phyloP scores from a whole-genome alignment of 2,113 vertebrate genomes.

The Vulpes vulpes region DNA sequence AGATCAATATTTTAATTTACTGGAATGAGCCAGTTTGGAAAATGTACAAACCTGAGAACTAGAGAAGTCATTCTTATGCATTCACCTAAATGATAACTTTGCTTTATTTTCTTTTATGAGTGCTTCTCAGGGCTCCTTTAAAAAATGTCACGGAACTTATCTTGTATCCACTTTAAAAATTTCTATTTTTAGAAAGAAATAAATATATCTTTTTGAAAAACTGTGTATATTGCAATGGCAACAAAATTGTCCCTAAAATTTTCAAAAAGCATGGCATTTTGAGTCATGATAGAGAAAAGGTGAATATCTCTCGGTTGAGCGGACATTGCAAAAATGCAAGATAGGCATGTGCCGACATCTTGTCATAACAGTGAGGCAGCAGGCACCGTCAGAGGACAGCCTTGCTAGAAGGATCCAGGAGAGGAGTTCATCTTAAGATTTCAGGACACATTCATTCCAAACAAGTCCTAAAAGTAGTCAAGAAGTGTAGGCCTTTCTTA shows the following conservation, averaged over 20 bases:
- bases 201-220: background rate
- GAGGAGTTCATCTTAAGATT: background rate
- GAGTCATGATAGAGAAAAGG: background rate
- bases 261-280: background rate
- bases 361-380: background rate
- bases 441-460: background rate
- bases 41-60: background rate
- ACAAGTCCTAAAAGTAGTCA: background rate
- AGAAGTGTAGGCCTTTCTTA: background rate
- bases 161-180: background rate
- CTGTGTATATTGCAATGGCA: background rate
- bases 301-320: background rate
- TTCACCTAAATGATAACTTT: background rate
- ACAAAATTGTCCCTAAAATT: background rate
- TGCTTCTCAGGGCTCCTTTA: background rate
- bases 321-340: background rate
- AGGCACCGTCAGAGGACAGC: fast-evolving
- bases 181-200: background rate
- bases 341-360: background rate
- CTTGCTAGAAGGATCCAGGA: background rate
- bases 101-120: background rate
- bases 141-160: background rate
- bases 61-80: background rate
- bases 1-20: background rate
- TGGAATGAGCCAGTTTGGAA: background rate